Base-by-base conservation (phyloP, 2,888 invertebrate species). In the Volucella inflata region DNA sequence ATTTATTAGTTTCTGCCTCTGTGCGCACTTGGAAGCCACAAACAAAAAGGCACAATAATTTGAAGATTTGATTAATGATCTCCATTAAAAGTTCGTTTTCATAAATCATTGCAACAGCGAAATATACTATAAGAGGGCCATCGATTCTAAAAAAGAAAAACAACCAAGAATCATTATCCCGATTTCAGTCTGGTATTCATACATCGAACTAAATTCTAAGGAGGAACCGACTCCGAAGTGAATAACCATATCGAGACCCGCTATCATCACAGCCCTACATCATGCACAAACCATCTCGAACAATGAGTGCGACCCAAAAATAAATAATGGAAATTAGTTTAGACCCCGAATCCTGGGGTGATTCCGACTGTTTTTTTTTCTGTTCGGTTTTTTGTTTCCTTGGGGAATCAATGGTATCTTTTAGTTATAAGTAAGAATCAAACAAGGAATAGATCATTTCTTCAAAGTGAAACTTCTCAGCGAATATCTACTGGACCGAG, bases 41-140 rank as follows among this genome's bases (percentile, higher is more conserved):
- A 80, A 76, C 84, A 84, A 84, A 84, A 84, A 79, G 79, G 84
- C 84, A 80, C 75, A 84, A 71, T 65, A 84, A 75, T 84, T 84
- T 85, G 85, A 80, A 60, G 71, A 77, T 72, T 80, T 85, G 85
- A 85, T 85, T 85, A 85, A 85, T 85, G 85, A 55, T 85, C 80
- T 80, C 72, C 80, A 85, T 85, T 85, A 85, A 85, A 85, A 85
- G 80, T 85, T 85, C 80, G 72, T 85, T 85, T 85, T 77, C 85
- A 85, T 85, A 85, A 85, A 85, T 85, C 85, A 85, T 85, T 62
- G 21, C 46, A 67, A 30, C 70, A 55, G 65, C 64, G 55, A 30
- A 21, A 30, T 72, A 55, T n/a, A n/a, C n/a, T n/a, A n/a, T 80
- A 80, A 46, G 71, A 80, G 84, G 76, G 68, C 53, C 74, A 75